Conservation (phyloP, 2,888 invertebrate species). For the Oscheius sp. region DNA sequence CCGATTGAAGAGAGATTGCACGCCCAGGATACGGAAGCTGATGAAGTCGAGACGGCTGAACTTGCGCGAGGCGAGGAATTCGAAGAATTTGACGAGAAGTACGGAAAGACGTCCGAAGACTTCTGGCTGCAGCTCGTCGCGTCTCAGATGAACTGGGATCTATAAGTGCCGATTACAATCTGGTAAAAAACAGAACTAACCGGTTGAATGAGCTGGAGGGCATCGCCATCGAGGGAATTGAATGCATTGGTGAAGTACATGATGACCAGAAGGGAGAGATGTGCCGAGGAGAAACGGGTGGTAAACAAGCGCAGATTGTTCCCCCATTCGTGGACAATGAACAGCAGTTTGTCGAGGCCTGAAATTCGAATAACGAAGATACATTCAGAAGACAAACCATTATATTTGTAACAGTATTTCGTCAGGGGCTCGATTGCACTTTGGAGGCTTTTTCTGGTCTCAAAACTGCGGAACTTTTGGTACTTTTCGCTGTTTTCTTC, state of each 20-base stretch:
- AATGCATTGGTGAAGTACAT: conserved; percentile 42
- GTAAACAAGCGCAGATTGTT: conserved; percentile 35
- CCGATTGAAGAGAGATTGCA: conserved; percentile 44
- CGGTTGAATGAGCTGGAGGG: background rate
- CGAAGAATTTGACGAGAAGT: conserved; percentile 43
- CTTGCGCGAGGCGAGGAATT: conserved; percentile 49
- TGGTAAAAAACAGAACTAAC: conserved; percentile 19
- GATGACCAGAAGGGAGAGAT: conserved; percentile 46
- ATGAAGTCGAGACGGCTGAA: conserved; percentile 46
- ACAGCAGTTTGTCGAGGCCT: conserved; percentile 47
- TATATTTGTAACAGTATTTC: conserved; percentile 32
- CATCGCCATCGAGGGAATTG: conserved; percentile 25
- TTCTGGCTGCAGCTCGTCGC: conserved; percentile 12
- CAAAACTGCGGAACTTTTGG: conserved; percentile 33
- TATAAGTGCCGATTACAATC: conserved; percentile 1
- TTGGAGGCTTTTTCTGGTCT: conserved; percentile 2
- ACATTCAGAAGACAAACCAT: conserved; percentile 7
- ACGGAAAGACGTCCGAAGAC: background rate
- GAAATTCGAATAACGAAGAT: background rate
- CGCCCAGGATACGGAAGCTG: conserved; percentile 40
- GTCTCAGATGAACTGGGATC: too few relatives aligned
- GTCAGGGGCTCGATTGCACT: conserved; percentile 10
- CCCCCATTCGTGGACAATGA: conserved; percentile 49
- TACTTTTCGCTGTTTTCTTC: conserved; percentile 36
- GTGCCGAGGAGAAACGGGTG: conserved; percentile 38